A percentile compares a stretch with the other conserved stretches of the same genome.
Evolutionary conservation across 2,797 vertebrate species (phyloP).

Genomic region (Argya squamiceps): DNA sequence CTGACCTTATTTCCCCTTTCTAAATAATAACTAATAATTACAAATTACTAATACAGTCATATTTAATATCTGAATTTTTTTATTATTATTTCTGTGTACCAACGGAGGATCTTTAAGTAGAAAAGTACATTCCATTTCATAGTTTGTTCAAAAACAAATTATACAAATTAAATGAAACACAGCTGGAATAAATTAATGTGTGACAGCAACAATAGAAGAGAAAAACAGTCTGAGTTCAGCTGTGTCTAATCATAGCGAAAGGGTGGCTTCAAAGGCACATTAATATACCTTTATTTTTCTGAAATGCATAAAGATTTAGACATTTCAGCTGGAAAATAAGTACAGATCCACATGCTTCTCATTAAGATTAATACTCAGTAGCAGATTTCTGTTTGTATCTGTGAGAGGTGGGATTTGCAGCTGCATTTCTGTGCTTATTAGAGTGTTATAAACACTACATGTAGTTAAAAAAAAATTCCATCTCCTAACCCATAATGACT

Average conservation of each 20-base stretch:
- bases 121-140: not conserved
- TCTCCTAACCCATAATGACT: not conserved
- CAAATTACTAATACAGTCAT: not conserved
- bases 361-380: not conserved
- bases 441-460: not conserved
- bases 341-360: not conserved
- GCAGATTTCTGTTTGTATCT: not conserved
- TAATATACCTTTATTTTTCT: not conserved
- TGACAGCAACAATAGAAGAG: not conserved
- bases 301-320: not conserved
- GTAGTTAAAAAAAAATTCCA: not conserved
- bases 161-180: not conserved
- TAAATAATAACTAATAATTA: not conserved
- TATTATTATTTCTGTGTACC: not conserved
- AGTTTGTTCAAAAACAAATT: not conserved
- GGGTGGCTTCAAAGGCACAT: not conserved
- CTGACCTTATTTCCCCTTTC: not conserved
- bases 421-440: not conserved
- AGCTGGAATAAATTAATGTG: conserved; percentile 2
- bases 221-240: not conserved
- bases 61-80: not conserved
- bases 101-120: not conserved
- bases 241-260: not conserved
- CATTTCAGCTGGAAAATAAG: not conserved
- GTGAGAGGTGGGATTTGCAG: not conserved